Evolutionary conservation across 2,113 vertebrate species (phyloP).

Genomic region (Cochlearius cochlearius): DNA sequence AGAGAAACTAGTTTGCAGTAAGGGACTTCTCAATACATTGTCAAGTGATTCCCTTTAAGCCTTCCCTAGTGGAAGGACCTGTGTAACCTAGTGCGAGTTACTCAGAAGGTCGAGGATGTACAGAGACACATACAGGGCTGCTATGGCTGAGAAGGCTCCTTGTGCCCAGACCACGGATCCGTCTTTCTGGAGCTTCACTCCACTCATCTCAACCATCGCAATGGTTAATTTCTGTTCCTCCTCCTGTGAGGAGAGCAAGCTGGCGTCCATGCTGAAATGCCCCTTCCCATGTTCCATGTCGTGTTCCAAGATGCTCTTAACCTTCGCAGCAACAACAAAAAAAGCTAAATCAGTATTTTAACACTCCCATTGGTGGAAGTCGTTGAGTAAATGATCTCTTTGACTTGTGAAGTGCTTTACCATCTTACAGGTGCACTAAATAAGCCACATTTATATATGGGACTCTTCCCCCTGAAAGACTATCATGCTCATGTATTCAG

Average conservation of each 20-base stretch:
- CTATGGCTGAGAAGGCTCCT: neutral
- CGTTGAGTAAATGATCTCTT: neutral
- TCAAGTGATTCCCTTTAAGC: neutral
- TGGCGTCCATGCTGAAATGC: neutral
- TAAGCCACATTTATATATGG: neutral
- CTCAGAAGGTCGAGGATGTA: constrained; percentile 26
- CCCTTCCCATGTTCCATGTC: neutral
- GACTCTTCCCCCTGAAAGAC: neutral
- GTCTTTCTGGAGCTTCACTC: constrained; percentile 31
- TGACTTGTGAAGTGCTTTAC: neutral
- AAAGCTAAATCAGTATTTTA: neutral
- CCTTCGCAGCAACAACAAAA: neutral
- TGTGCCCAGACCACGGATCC: neutral
- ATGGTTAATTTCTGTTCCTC: constrained; percentile 38
- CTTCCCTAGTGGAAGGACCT: rapidly evolving
- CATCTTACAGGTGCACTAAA: neutral
- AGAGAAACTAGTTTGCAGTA: neutral
- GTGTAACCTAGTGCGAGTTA: rapidly evolving
- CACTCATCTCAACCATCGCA: constrained; percentile 46
- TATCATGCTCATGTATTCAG: rapidly evolving
- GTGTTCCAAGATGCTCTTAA: constrained; percentile 29
- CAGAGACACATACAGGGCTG: constrained; percentile 55
- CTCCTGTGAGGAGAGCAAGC: neutral
- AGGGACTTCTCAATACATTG: neutral
- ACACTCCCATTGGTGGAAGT: neutral